Conservation (phyloP, 2,113 vertebrate genomes). For the Acanthochromis polyacanthus region DNA sequence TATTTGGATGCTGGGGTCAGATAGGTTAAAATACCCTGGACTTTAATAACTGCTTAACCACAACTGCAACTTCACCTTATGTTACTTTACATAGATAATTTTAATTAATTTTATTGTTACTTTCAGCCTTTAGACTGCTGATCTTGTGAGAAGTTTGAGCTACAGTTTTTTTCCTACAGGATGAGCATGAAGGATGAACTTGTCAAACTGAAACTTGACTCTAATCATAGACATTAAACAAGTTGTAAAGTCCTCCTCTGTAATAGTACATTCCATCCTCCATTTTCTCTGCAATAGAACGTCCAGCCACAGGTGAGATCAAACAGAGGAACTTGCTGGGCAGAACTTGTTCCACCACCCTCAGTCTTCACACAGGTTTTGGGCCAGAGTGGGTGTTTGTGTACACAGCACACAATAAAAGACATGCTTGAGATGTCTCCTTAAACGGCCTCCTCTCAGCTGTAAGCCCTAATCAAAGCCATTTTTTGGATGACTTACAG, state of each 20-base stretch:
- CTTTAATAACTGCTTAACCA: too few relatives aligned
- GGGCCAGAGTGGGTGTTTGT: not conserved
- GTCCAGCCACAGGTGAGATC: not conserved
- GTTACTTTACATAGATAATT: too few relatives aligned
- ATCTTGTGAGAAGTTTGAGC: too few relatives aligned
- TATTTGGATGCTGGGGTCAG: too few relatives aligned
- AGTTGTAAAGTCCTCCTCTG: not conserved
- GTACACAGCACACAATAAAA: not conserved
- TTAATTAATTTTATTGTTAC: too few relatives aligned
- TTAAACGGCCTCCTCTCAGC: not conserved
- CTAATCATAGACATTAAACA: constrained; percentile 24
- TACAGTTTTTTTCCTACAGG: too few relatives aligned
- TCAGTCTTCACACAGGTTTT: constrained; percentile 6
- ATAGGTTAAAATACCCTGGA: too few relatives aligned
- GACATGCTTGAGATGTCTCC: not conserved
- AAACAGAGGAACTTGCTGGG: not conserved
- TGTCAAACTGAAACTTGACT: not conserved
- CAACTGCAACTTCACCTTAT: too few relatives aligned
- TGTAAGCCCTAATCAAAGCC: constrained; percentile 1
- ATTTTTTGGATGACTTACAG: not conserved
- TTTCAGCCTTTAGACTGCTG: too few relatives aligned
- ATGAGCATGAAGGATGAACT: not conserved
- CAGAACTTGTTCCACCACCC: too few relatives aligned
- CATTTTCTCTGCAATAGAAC: not conserved
- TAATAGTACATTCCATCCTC: not conserved